Conservation (phyloP, 2,113 vertebrate genomes). For the Channa argus region DNA sequence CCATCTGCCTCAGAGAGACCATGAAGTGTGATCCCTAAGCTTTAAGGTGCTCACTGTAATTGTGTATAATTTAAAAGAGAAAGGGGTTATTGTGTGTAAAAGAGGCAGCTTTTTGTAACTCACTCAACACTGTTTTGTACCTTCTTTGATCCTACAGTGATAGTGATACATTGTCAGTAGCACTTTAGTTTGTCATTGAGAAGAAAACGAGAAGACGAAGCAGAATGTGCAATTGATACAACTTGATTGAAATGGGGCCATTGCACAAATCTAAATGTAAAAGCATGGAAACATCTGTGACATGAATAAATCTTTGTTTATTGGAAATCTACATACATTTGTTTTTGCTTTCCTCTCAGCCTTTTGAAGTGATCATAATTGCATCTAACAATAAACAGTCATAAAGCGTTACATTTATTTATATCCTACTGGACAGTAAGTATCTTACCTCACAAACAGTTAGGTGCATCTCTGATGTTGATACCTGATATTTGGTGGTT, state of each 20-base stretch:
- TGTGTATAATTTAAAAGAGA: background rate
- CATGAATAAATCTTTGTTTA: conserved; percentile 39
- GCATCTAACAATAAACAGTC: too few species aligned
- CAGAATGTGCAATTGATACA: conserved; percentile 14
- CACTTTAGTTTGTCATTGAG: conserved; percentile 40
- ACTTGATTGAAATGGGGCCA: conserved; percentile 5
- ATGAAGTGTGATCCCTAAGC: conserved; percentile 89
- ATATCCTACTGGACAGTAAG: too few species aligned
- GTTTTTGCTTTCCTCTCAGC: too few species aligned
- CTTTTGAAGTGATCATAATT: too few species aligned
- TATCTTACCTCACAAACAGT: too few species aligned
- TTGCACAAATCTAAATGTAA: conserved; percentile 42
- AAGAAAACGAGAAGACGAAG: conserved; percentile 1
- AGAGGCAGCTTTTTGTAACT: conserved; percentile 41
- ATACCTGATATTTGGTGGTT: too few species aligned
- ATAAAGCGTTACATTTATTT: too few species aligned
- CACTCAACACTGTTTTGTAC: conserved; percentile 22
- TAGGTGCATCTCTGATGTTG: too few species aligned
- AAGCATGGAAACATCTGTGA: conserved; percentile 43
- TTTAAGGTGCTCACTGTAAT: conserved; percentile 6
- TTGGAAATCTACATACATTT: background rate
- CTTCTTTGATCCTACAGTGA: background rate
- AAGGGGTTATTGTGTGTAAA: background rate
- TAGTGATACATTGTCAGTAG: conserved; percentile 32
- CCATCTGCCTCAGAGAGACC: conserved; percentile 92